Base-by-base conservation (phyloP, 2,113 vertebrate genomes). In the Zeus faber region DNA sequence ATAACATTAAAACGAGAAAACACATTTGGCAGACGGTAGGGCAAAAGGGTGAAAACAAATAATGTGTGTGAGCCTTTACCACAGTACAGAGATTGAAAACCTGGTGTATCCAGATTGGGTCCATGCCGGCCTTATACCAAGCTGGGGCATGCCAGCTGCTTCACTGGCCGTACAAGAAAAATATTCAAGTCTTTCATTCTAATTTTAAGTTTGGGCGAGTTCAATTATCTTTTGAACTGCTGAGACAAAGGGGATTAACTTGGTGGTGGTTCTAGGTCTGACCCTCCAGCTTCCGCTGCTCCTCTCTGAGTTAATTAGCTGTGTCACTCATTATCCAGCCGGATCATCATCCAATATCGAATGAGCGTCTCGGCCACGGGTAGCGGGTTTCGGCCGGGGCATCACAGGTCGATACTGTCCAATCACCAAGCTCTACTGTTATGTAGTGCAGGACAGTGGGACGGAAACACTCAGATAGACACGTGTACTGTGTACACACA, bases 341-440 rank as follows among this genome's bases (percentile, higher is more conserved):
- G 9, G 35, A 13, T 13, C n/a, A 6, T 18, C 22, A 16, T 1
- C 18, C n/a, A 44, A 14, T 7, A 14, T 17, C 25, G 16, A 31
- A n/a, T n/a, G n/a, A n/a, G n/a, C n/a, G n/a, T n/a, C n/a, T n/a
- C n/a, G n/a, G n/a, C n/a, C n/a, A n/a, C n/a, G n/a, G n/a, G n/a
- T n/a, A n/a, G n/a, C n/a, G n/a, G n/a, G n/a, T n/a, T n/a, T n/a
- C n/a, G n/a, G n/a, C n/a, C n/a, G 11, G 16, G 1, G 1, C 17
- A 44, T 17, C 37, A 76, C 43, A 24, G 17, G 31, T 25, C 66
- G 11, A 68, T 59, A 64, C 2, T 72, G 71, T 79, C 62, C 67
- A 67, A 5, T 39, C 45, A 62, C 14, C n/a, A 9, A 2, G 9
- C 3, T 17, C 43, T 25, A 13, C 10, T 27, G 40, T 54, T 41